Conservation (phyloP, 2,797 vertebrate genomes). For the Acanthurus tractus region DNA sequence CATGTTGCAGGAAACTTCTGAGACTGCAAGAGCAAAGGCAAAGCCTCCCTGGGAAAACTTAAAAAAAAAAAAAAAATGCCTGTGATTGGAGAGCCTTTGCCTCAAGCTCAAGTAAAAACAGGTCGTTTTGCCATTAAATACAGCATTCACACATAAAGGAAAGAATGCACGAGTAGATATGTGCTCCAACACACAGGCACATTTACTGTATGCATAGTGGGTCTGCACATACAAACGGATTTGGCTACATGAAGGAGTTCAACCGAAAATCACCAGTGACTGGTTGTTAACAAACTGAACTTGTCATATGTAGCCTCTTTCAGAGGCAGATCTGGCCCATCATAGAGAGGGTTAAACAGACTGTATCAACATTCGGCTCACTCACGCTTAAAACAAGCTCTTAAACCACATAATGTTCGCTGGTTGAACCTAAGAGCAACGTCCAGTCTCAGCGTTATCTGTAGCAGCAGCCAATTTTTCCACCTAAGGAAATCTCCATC, state of each 20-base stretch:
- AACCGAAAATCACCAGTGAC: not conserved
- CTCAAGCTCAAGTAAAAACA: slow-evolving; percentile 38
- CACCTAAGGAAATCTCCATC: slow-evolving; percentile 9
- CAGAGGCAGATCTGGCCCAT: slow-evolving; percentile 11
- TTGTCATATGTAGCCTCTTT: not conserved
- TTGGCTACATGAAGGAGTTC: too few species aligned
- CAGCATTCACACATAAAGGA: slow-evolving; percentile 12
- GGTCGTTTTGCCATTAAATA: slow-evolving; percentile 35
- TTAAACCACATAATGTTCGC: slow-evolving; percentile 18
- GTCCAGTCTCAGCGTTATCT: slow-evolving; percentile 11
- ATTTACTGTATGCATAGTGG: not conserved
- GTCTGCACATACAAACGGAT: not conserved
- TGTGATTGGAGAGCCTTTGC: slow-evolving; percentile 34
- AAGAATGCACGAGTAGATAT: not conserved
- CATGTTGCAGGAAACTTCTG: slow-evolving; percentile 49
- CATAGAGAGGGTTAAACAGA: slow-evolving; percentile 24
- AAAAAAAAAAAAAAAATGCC: slow-evolving; percentile 27
- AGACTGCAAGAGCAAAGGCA: slow-evolving; percentile 53
- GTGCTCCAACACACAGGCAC: not conserved
- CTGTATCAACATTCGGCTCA: slow-evolving; percentile 16
- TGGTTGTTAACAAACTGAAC: slow-evolving; percentile 29
- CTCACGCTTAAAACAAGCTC: slow-evolving; percentile 25
- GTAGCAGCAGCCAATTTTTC: slow-evolving; percentile 1
- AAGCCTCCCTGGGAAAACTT: slow-evolving; percentile 39
- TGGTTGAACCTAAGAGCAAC: not conserved